A percentile compares a stretch with the other conserved stretches of the same genome.
phyloP scores from a whole-genome alignment of 2,113 vertebrate genomes.

The Bos taurus region DNA sequence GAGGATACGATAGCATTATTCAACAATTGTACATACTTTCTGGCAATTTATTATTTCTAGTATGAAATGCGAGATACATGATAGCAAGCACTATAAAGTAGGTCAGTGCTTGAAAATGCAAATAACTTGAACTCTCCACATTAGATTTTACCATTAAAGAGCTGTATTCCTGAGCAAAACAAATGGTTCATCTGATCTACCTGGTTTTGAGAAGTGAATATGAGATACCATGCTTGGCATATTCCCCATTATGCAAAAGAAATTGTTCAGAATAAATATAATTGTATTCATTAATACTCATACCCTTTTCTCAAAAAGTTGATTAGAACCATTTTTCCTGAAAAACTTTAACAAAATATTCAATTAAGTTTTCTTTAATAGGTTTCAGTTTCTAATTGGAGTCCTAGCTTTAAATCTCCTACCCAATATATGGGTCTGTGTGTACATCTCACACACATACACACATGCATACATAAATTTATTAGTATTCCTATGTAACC shows the following conservation, averaged over 20 bases:
- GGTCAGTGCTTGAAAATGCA: conserved; percentile 29
- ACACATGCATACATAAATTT: neutral
- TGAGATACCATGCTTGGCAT: neutral
- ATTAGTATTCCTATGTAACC: neutral
- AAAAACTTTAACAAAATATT: neutral
- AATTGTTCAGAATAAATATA: neutral
- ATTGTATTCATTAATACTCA: neutral
- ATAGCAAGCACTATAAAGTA: conserved; percentile 2
- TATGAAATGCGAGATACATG: neutral
- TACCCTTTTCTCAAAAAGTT: neutral
- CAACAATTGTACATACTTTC: conserved; percentile 8
- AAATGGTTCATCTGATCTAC: neutral
- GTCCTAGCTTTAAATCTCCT: neutral
- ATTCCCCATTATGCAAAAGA: neutral
- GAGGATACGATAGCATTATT: neutral
- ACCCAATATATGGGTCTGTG: neutral
- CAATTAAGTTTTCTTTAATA: neutral
- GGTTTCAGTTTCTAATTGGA: neutral
- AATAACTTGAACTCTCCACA: neutral
- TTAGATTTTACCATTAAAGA: neutral
- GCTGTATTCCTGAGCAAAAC: conserved; percentile 29
- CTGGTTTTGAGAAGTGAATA: neutral
- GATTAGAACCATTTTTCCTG: neutral
- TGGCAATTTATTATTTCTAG: conserved; percentile 19
- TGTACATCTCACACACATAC: neutral